Evolutionary conservation across 1,140 invertebrate species (phyloP).

Genomic region (Trichogramma pretiosum): DNA sequence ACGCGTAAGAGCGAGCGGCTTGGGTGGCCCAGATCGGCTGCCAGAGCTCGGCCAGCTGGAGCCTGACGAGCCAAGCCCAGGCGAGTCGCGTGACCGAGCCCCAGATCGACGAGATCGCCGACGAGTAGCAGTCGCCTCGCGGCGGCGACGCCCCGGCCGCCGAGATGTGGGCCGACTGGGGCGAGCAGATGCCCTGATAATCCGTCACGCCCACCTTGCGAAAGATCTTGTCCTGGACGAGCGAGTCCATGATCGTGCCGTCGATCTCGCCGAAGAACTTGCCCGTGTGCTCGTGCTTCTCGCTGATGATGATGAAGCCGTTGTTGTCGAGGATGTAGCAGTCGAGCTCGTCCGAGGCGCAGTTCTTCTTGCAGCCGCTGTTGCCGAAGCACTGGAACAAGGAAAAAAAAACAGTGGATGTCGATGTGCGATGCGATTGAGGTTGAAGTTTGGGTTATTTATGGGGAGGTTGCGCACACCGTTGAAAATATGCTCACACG

Average conservation of each 20-base stretch:
- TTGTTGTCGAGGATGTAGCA: constrained; percentile 90
- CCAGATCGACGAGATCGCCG: constrained; percentile 27
- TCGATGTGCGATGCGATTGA: too few relatives aligned
- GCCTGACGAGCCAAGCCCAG: constrained; percentile 36
- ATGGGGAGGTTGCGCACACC: too few relatives aligned
- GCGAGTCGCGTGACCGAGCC: constrained; percentile 28
- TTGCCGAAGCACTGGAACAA: constrained; percentile 60
- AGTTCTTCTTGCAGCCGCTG: constrained; percentile 68
- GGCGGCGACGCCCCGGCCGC: too few relatives aligned
- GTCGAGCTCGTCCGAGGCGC: constrained; percentile 75
- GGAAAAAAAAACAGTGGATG: too few relatives aligned
- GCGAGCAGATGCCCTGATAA: constrained; percentile 79
- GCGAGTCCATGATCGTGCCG: constrained; percentile 88
- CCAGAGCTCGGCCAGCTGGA: constrained; percentile 38
- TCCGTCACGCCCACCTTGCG: constrained; percentile 74
- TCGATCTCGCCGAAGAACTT: constrained; percentile 89
- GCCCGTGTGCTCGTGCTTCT: constrained; percentile 72
- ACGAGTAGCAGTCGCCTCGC: too few relatives aligned
- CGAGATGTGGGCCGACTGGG: constrained; percentile 63
- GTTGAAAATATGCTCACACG: too few relatives aligned
- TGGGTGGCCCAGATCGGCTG: constrained; percentile 33
- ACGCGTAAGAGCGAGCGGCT: too few relatives aligned
- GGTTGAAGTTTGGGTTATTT: too few relatives aligned
- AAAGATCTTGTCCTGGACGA: constrained; percentile 84
- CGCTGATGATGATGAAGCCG: constrained; percentile 86